These are phyloP conservation scores for Vombatus ursinus DNA, from an alignment of 2,113 vertebrate genomes.

Conservation along the genomic window DNA sequence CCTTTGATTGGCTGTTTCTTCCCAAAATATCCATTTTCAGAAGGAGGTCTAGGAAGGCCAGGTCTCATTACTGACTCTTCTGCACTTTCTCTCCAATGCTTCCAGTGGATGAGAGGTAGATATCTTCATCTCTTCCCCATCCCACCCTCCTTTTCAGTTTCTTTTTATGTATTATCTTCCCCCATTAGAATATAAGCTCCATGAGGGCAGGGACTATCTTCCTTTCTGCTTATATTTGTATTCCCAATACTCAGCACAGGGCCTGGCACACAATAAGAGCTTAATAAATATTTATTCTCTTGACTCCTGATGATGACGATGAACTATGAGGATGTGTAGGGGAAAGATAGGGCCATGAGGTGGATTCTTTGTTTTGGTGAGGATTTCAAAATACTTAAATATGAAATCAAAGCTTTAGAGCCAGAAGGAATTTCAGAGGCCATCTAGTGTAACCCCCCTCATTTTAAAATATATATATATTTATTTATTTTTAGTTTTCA, in stretches of 20 bases:
- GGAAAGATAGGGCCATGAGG: neutral
- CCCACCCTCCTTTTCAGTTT: neutral
- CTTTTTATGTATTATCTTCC: neutral
- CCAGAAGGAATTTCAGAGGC: neutral
- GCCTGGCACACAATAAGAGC: neutral
- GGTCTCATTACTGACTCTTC: neutral
- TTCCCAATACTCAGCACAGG: neutral
- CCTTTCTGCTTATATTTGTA: neutral
- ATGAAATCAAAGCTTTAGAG: neutral
- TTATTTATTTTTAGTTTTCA: too few species aligned
- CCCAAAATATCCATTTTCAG: neutral
- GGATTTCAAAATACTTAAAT: neutral
- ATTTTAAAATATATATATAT: too few species aligned
- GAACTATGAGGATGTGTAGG: neutral
- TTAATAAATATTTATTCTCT: neutral
- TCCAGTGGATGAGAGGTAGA: neutral
- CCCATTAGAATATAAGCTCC: neutral
- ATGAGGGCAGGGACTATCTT: neutral
- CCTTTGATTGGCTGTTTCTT: neutral
- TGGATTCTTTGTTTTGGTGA: too few species aligned
- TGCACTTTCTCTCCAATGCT: neutral
- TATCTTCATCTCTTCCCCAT: neutral
- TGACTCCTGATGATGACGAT: neutral
- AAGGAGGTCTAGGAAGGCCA: neutral
- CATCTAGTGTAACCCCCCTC: too few species aligned